Conservation (phyloP, 1,140 invertebrate species). For the Cylas formicarius region DNA sequence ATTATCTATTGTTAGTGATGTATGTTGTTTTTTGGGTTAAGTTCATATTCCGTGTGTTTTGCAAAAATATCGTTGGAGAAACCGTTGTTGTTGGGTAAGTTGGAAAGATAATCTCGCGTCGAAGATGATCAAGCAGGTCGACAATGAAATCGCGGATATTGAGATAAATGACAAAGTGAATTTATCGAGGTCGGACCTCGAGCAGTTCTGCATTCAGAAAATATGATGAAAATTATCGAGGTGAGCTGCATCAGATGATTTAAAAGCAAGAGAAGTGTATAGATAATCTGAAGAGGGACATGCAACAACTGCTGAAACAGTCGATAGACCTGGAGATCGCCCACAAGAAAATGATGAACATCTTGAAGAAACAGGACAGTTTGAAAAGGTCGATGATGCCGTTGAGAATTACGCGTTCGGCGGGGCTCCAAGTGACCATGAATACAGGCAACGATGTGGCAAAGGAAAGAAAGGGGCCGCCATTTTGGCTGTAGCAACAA, state of each 20-base stretch:
- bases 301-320: conserved; percentile 59
- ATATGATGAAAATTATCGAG: conserved; percentile 61
- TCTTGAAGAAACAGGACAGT: conserved; percentile 47
- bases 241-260: conserved; percentile 57
- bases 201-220: conserved; percentile 66
- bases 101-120: background rate
- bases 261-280: conserved; percentile 54
- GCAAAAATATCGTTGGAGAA: too few relatives aligned
- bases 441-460: conserved; percentile 17
- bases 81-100: background rate
- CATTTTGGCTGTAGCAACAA: conserved; percentile 10
- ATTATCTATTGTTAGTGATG: too few relatives aligned
- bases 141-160: too few relatives aligned
- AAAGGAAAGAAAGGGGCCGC: conserved; percentile 16
- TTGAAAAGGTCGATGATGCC: conserved; percentile 48
- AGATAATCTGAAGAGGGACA: conserved; percentile 56
- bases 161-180: conserved; percentile 13
- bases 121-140: conserved; percentile 1
- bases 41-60: too few relatives aligned
- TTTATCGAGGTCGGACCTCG: conserved; percentile 53
- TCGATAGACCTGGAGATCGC: conserved; percentile 67
- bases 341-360: conserved; percentile 55
- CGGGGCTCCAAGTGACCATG: conserved; percentile 65
- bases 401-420: conserved; percentile 72
- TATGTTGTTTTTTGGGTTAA: too few relatives aligned